Percentiles rank a stretch among this genome's conserved stretches.
Evolutionary conservation across 2,113 vertebrate species (phyloP).

Genomic region (Phrynosoma platyrhinos): DNA sequence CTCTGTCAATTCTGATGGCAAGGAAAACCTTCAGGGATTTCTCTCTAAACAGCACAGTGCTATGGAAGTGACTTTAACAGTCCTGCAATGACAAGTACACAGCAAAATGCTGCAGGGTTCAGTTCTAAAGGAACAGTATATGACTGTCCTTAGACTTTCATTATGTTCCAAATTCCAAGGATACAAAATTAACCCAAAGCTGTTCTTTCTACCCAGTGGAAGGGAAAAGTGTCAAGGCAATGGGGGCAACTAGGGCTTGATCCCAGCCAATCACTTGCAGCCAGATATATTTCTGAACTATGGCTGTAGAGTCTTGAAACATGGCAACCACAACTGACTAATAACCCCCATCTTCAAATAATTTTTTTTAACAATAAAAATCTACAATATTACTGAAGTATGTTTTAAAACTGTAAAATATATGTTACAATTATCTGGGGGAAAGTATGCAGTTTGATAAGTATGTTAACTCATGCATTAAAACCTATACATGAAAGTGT

Average conservation of each 20-base stretch:
- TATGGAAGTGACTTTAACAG: background rate
- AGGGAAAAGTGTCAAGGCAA: background rate
- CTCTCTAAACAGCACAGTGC: background rate
- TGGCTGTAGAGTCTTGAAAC: background rate
- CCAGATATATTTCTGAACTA: background rate
- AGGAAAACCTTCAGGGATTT: too few relatives aligned
- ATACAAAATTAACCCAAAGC: background rate
- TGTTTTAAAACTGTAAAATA: background rate
- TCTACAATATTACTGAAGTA: background rate
- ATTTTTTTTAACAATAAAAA: conserved; percentile 13
- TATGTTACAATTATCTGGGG: background rate
- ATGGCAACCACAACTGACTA: background rate
- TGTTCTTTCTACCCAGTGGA: background rate
- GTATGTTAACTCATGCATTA: background rate
- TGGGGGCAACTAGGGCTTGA: background rate
- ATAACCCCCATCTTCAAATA: conserved; percentile 7
- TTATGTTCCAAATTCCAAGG: background rate
- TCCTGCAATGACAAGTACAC: background rate
- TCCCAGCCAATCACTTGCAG: background rate
- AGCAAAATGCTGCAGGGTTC: background rate
- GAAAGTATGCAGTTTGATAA: background rate
- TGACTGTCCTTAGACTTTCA: background rate
- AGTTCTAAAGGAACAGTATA: background rate
- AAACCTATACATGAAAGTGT: background rate
- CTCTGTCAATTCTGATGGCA: background rate